These are phyloP conservation scores for Trachelus iudaicus DNA, from an alignment of 2,888 invertebrate genomes.

Conservation along the genomic window DNA sequence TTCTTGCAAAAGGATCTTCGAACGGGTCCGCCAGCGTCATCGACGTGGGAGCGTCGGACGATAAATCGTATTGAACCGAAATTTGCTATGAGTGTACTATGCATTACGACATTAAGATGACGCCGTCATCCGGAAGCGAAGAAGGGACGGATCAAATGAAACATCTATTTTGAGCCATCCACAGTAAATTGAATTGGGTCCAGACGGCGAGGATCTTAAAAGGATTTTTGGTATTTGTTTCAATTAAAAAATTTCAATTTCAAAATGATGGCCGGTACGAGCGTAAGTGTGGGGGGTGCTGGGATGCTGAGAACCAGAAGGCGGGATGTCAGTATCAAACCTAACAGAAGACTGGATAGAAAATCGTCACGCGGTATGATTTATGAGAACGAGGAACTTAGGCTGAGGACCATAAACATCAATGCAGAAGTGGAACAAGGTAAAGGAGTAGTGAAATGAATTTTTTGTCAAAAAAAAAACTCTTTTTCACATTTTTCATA, in stretches of 20 bases:
- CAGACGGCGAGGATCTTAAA: not conserved
- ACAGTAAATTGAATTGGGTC: not conserved
- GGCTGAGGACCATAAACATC: constrained; percentile 89
- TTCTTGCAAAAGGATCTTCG: not conserved
- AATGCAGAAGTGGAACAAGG: constrained; percentile 94
- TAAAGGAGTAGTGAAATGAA: constrained; percentile 57
- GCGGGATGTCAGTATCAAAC: constrained; percentile 89
- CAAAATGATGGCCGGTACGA: constrained; percentile 56
- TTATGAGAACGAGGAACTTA: constrained; percentile 92
- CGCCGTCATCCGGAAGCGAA: not conserved
- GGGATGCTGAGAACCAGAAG: constrained; percentile 87
- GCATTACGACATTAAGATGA: not conserved
- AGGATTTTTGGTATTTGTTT: not conserved
- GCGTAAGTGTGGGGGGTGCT: constrained; percentile 45
- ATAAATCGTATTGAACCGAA: not conserved
- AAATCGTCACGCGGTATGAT: constrained; percentile 93
- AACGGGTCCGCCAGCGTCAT: not conserved
- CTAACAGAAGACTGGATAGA: constrained; percentile 89
- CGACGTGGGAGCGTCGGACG: not conserved
- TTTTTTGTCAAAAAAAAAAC: not conserved
- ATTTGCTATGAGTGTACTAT: not conserved
- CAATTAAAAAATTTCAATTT: constrained; percentile 15
- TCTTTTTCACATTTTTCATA: not conserved
- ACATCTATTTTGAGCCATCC: not conserved
- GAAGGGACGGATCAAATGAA: not conserved